phyloP scores from a whole-genome alignment of 2,797 vertebrate species.

The Aulostomus chinensis region DNA sequence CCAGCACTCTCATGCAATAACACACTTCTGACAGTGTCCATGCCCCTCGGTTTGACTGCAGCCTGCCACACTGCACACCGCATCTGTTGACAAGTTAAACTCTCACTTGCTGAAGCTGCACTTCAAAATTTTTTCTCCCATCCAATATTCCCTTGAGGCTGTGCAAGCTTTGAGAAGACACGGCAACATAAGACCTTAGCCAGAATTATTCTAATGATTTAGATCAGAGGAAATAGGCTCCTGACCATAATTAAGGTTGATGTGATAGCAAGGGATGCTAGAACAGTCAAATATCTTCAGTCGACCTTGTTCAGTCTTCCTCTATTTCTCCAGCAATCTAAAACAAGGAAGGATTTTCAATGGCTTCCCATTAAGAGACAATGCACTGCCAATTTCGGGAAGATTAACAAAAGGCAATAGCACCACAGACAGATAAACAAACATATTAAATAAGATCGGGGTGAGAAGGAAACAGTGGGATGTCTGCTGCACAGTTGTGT shows the following conservation, averaged over 20 bases:
- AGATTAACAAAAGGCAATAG: slow-evolving; percentile 59
- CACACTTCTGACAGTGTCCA: slow-evolving; percentile 23
- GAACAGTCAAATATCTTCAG: slow-evolving; percentile 43
- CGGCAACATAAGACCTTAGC: slow-evolving; percentile 41
- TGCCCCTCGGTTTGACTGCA: slow-evolving; percentile 39
- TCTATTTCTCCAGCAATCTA: slow-evolving; percentile 32
- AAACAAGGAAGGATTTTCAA: slow-evolving; percentile 46
- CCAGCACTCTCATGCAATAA: slow-evolving; percentile 2
- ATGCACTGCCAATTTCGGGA: slow-evolving; percentile 35
- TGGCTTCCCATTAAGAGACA: slow-evolving; percentile 32
- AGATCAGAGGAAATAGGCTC: slow-evolving; percentile 64
- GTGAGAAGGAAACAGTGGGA: slow-evolving; percentile 49
- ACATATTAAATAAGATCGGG: slow-evolving; percentile 56
- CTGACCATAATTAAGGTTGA: slow-evolving; percentile 70
- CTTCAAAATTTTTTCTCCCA: slow-evolving; percentile 55
- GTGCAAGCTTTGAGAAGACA: slow-evolving; percentile 44
- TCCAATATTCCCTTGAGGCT: slow-evolving; percentile 45
- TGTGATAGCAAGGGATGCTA: slow-evolving; percentile 55
- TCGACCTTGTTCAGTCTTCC: slow-evolving; percentile 35
- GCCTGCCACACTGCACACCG: slow-evolving; percentile 23
- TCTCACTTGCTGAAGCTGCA: slow-evolving; percentile 35
- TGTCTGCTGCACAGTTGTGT: slow-evolving; percentile 30
- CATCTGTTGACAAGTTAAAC: slow-evolving; percentile 55
- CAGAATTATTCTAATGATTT: slow-evolving; percentile 60
- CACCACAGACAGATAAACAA: slow-evolving; percentile 59